Conservation (phyloP, 2,113 vertebrate genomes). For the Sinocyclocheilus anophthalmus region DNA sequence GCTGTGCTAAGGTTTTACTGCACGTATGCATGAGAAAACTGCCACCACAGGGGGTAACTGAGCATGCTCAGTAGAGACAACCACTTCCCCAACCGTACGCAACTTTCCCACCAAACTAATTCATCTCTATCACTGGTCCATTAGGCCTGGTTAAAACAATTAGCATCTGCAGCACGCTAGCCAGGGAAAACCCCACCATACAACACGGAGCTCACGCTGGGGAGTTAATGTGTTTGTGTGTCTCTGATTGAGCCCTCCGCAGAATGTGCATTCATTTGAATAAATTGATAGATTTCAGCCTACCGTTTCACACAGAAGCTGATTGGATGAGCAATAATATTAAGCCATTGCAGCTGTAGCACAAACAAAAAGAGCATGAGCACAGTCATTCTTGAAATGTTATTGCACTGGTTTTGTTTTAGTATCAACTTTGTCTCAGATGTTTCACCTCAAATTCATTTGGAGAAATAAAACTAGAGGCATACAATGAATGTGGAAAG, state of each 20-base stretch:
- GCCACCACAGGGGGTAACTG: constrained; percentile 48
- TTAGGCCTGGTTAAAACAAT: constrained; percentile 77
- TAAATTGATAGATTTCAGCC: constrained; percentile 59
- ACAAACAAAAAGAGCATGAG: background rate
- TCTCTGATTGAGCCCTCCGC: constrained; percentile 40
- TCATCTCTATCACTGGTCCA: constrained; percentile 74
- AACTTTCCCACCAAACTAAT: constrained; percentile 74
- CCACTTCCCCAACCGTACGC: constrained; percentile 65
- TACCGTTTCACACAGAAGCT: constrained; percentile 57
- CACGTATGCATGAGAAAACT: constrained; percentile 40
- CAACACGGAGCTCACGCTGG: constrained; percentile 63
- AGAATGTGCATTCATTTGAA: constrained; percentile 49
- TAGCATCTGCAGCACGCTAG: constrained; percentile 65
- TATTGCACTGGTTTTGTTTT: background rate
- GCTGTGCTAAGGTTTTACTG: constrained; percentile 9
- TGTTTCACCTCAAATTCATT: background rate
- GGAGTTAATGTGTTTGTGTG: constrained; percentile 60
- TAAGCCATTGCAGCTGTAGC: background rate
- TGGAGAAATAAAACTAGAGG: background rate
- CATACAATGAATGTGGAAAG: background rate
- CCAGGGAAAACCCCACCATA: constrained; percentile 51
- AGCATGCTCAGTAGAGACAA: constrained; percentile 66
- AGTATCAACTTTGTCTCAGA: background rate
- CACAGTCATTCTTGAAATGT: background rate
- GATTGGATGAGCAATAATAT: constrained; percentile 35